Conservation (phyloP, 2,888 invertebrate genomes). For the Allygus modestus region DNA sequence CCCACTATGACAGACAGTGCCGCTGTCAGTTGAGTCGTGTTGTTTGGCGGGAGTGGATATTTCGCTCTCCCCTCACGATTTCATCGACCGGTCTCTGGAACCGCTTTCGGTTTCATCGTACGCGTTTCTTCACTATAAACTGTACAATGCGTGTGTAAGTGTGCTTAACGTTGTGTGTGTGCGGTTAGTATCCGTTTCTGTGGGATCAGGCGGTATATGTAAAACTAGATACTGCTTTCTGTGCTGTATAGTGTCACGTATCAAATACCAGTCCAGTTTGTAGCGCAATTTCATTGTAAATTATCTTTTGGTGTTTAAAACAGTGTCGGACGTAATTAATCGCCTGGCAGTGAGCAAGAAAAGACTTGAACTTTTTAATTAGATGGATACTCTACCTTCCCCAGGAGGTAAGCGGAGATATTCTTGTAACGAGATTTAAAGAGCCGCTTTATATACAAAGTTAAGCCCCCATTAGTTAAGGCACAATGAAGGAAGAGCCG, state of each 20-base stretch:
- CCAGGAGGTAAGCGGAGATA: conserved; percentile 40
- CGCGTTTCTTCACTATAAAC: neutral
- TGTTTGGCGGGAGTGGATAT: neutral
- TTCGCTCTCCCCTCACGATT: conserved; percentile 23
- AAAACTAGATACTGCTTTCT: neutral
- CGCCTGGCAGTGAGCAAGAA: neutral
- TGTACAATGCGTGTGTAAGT: neutral
- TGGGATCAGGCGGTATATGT: neutral
- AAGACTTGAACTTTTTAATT: conserved; percentile 53
- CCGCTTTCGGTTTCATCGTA: conserved; percentile 11
- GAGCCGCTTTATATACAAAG: conserved; percentile 48
- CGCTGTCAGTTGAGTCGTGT: conserved; percentile 43
- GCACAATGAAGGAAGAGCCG: conserved; percentile 11
- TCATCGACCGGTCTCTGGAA: conserved; percentile 26
- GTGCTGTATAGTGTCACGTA: neutral
- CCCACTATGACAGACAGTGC: conserved; percentile 1
- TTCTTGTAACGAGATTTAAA: conserved; percentile 41
- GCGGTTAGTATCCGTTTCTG: neutral
- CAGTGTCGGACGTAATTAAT: neutral
- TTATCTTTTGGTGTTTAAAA: neutral
- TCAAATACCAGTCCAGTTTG: neutral
- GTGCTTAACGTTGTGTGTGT: neutral
- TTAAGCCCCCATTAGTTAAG: conserved; percentile 42
- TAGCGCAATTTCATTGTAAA: neutral
- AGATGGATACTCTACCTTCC: conserved; percentile 53